Percentiles rank a stretch among this genome's conserved stretches.
phyloP scores from a whole-genome alignment of 2,797 vertebrate species.

The Rhabdomys pumilio region DNA sequence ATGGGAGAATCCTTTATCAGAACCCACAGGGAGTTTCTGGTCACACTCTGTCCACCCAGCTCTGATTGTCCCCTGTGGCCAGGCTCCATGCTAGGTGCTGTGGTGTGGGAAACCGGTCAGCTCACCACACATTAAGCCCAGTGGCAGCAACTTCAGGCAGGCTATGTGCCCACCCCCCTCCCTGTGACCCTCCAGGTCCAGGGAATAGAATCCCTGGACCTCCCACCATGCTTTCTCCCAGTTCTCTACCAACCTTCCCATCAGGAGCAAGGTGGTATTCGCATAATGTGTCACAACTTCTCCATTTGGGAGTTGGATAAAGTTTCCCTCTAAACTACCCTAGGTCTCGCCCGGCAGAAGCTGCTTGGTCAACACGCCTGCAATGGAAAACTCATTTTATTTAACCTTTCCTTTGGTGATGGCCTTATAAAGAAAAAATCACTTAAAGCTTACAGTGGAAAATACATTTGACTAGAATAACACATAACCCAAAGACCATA shows the following conservation, averaged over 20 bases:
- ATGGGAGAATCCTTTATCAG: not conserved
- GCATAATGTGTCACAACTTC: not conserved
- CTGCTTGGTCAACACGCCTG: not conserved
- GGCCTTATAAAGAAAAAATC: conserved; percentile 69
- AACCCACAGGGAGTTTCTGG: not conserved
- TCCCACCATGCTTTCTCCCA: not conserved
- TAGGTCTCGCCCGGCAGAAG: conserved; percentile 37
- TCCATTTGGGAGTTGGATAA: not conserved
- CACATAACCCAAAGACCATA: conserved; percentile 72
- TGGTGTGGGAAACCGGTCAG: not conserved
- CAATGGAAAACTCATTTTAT: conserved; percentile 26
- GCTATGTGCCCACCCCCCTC: too few species aligned
- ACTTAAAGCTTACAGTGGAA: conserved; percentile 69
- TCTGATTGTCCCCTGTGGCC: not conserved
- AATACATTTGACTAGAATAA: conserved; percentile 78
- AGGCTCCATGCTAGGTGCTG: not conserved
- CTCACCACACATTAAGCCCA: not conserved
- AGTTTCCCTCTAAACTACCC: not conserved
- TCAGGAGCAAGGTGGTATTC: not conserved
- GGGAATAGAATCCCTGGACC: not conserved
- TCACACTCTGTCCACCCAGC: not conserved
- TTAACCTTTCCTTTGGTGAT: conserved; percentile 72
- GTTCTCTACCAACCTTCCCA: not conserved
- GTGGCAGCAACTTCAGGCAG: not conserved
- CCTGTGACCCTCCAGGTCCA: not conserved